Evolutionary conservation across 2,797 vertebrate species (phyloP), one percentile per base, ranked within the genome.

Genomic region (Coreius guichenoti): DNA sequence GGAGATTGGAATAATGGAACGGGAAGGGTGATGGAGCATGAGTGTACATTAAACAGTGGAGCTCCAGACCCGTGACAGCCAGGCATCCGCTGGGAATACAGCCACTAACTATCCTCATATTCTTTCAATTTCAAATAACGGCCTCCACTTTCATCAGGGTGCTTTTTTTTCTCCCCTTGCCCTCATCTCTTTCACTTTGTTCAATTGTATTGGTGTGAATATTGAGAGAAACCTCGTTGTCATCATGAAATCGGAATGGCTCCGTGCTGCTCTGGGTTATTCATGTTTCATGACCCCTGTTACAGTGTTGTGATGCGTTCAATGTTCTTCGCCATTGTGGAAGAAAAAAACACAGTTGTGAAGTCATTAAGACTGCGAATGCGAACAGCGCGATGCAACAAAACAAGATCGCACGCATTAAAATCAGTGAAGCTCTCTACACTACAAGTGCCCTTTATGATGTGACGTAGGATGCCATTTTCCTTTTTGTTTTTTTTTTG

Each of bases 41-140:
- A 96, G 97, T 97, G 96, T 98, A 97, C 97, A 99, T 98, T 98
- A 98, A 98, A 97, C 97, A 98, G 97, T 96, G 92, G 96, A 96
- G 96, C 94, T 96, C 95, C 96, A 97, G 93, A 96, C 96, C 96
- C 95, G 96, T 93, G 96, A 97, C 95, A 96, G 95, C 94, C 95
- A 96, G 95, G 93, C 93, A 95, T 96, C 97, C 93, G 93, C 95
- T 95, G 96, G 96, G 97, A 98, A 95, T 95, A 95, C 97, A 96
- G 97, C 97, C 97, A 97, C 97, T 98, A 98, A 98, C 96, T 97
- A 97, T 97, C 95, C 96, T 96, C 96, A 96, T 96, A 96, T 97
- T 95, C 96, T 97, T 97, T 96, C 96, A 96, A 96, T 96, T 96
- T 96, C 95, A 95, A 96, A 95, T 95, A 93, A 95, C 93, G 93